Evolutionary conservation across 2,888 invertebrate species (phyloP), one percentile per base, ranked within the genome.

Genomic region (Lasioglossum oenotherae): DNA sequence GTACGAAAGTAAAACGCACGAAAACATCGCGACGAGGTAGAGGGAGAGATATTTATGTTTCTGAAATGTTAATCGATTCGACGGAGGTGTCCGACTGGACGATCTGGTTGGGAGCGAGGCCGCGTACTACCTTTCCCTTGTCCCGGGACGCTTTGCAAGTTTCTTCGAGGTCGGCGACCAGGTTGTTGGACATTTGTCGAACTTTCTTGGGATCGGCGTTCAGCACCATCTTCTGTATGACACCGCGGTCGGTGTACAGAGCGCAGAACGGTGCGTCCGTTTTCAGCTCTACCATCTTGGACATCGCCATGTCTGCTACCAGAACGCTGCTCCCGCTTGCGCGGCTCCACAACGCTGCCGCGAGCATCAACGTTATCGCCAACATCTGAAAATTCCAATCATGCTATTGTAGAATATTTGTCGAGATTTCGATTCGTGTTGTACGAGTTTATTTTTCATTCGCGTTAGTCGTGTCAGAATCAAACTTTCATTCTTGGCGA

Each of bases 261-360:
- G 95, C 96, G 91, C 97, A 97, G 91, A 96, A 97, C 8, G 97
- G 97, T 88, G 96, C 95, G 2, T 95, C 95, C 0, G 96, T 96
- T 8, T 96, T 96, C 4, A 97, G 93, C 92, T 97, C 97, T 73
- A 97, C 96, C 96, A 97, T 97, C 84, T 96, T 96, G 5, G 96
- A 96, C 97, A 97, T 97, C 60, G 96, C 96, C 89, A 96, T 95
- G 90, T 97, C 97, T 0, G 97, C 96, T 80, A 97, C 96, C 69
- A 96, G 95, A 8, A 97, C 96, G 16, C 96, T 95, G 46, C 92
- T 92, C 23, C 75, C 81, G 6, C 78, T 86, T 35, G 35, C 71
- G 31, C 75, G 80, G 44, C 67, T 71, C 88, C 88, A 90, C 0
- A 92, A 64, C 6, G 89, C 53, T 31, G 86, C 46, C 71, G 92